Conservation (phyloP, 2,888 invertebrate species). For the Marasmarcha lunaedactyla region DNA sequence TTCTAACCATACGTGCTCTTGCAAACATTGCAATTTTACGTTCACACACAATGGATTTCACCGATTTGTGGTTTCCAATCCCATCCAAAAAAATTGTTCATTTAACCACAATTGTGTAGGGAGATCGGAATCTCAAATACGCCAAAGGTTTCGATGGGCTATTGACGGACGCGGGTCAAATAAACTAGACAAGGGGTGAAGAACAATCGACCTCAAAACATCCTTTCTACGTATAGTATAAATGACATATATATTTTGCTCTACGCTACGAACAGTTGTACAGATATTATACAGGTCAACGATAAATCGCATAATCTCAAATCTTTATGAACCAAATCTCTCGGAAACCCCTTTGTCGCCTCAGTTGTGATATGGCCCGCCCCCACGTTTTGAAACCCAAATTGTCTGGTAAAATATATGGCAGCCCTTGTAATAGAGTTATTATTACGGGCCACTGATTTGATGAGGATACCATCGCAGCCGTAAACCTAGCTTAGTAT, state of each 20-base stretch:
- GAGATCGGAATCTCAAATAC: slow-evolving; percentile 41
- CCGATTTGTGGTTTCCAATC: neutral
- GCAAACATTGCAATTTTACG: neutral
- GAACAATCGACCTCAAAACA: slow-evolving; percentile 11
- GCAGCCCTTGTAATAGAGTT: slow-evolving; percentile 50
- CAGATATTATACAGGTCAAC: no score
- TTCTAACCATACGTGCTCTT: neutral
- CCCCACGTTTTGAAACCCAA: slow-evolving; percentile 38
- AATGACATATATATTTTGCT: no score
- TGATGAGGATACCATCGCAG: slow-evolving; percentile 30
- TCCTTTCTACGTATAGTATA: neutral
- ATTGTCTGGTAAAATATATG: slow-evolving; percentile 47
- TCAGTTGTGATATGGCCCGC: slow-evolving; percentile 22
- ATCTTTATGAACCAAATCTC: slow-evolving; percentile 2
- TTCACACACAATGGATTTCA: no score
- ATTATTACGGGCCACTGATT: slow-evolving; percentile 55
- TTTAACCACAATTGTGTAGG: slow-evolving; percentile 38
- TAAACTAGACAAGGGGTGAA: slow-evolving; percentile 29
- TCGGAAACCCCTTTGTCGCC: neutral
- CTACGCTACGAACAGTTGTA: no score
- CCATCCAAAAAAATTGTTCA: slow-evolving; percentile 34
- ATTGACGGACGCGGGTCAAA: slow-evolving; percentile 55
- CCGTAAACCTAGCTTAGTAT: neutral
- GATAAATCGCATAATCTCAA: neutral
- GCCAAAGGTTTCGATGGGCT: slow-evolving; percentile 40